Percentiles rank a stretch among this genome's conserved stretches.
phyloP scores from a whole-genome alignment of 37 sponge, comb jelly and placozoan genomes.

The Diacarnus erythraeanus region DNA sequence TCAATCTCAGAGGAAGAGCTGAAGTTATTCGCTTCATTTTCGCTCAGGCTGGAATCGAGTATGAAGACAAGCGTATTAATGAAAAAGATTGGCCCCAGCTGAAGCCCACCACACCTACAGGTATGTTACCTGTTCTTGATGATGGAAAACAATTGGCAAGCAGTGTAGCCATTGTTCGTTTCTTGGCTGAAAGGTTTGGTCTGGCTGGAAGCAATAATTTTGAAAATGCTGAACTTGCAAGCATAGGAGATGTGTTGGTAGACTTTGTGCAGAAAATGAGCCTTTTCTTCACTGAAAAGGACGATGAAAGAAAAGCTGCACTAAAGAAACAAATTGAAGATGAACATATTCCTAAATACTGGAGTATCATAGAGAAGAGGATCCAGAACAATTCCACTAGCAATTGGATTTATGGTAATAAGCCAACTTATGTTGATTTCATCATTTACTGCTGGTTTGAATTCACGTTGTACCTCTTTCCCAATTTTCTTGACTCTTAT shows the following conservation, averaged over 20 bases:
- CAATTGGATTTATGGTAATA: conserved; percentile 32
- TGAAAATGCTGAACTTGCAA: conserved; percentile 26
- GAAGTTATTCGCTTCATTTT: conserved; percentile 50
- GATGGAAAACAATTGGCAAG: conserved; percentile 56
- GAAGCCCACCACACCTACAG: conserved; percentile 42
- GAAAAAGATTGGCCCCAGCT: conserved; percentile 7
- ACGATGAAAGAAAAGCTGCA: conserved; percentile 38
- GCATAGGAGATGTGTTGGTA: conserved; percentile 21
- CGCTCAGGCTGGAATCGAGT: conserved; percentile 47
- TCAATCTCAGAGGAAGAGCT: conserved; percentile 27
- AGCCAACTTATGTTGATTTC: conserved; percentile 49
- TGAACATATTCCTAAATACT: conserved; percentile 10
- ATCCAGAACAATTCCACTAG: neutral
- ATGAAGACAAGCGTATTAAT: conserved; percentile 32
- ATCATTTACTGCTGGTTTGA: neutral
- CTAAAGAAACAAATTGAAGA: conserved; percentile 31
- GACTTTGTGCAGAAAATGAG: conserved; percentile 11
- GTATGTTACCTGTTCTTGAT: conserved; percentile 54
- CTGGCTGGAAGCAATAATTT: conserved; percentile 38
- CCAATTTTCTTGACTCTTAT: conserved; percentile 11
- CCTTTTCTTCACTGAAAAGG: conserved; percentile 16
- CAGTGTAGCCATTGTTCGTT: conserved; percentile 31
- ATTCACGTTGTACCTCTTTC: neutral
- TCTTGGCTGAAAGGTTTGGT: conserved; percentile 41
- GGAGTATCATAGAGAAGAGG: conserved; percentile 15